These are phyloP conservation scores for Cotesia vestalis DNA, from an alignment of 1,140 invertebrate genomes.

Conservation along the genomic window DNA sequence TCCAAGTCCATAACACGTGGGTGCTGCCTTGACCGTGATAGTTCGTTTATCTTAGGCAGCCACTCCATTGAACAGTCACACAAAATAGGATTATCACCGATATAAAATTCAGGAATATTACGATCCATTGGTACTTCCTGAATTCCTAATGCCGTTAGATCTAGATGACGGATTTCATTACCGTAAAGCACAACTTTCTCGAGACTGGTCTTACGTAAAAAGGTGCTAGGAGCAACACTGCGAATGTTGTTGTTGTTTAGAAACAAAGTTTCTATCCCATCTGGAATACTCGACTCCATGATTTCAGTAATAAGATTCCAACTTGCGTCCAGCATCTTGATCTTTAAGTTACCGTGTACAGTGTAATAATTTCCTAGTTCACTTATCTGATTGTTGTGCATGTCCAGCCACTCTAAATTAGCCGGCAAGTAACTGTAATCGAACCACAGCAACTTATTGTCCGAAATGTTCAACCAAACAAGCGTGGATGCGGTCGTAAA, in stretches of 20 bases:
- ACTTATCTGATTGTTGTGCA: conserved; percentile 87
- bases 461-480: conserved; percentile 90
- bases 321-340: conserved; percentile 80
- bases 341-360: conserved; percentile 69
- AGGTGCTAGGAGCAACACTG: conserved; percentile 76
- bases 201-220: conserved; percentile 74
- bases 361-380: conserved; percentile 81
- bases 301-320: conserved; percentile 77
- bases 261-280: conserved; percentile 77
- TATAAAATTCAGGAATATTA: conserved; percentile 79
- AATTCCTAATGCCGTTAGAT: conserved; percentile 76
- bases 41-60: conserved; percentile 79
- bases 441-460: conserved; percentile 89
- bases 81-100: conserved; percentile 82
- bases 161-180: conserved; percentile 78
- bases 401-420: conserved; percentile 86
- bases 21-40: conserved; percentile 79
- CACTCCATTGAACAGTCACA: conserved; percentile 89
- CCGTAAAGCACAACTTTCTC: conserved; percentile 79
- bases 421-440: conserved; percentile 86
- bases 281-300: conserved; percentile 74
- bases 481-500: conserved; percentile 85
- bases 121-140: conserved; percentile 72
- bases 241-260: conserved; percentile 81
- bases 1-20: conserved; percentile 91